These are phyloP conservation scores for Idaea dimidiata DNA, from an alignment of 2,888 invertebrate genomes.

Conservation along the genomic window DNA sequence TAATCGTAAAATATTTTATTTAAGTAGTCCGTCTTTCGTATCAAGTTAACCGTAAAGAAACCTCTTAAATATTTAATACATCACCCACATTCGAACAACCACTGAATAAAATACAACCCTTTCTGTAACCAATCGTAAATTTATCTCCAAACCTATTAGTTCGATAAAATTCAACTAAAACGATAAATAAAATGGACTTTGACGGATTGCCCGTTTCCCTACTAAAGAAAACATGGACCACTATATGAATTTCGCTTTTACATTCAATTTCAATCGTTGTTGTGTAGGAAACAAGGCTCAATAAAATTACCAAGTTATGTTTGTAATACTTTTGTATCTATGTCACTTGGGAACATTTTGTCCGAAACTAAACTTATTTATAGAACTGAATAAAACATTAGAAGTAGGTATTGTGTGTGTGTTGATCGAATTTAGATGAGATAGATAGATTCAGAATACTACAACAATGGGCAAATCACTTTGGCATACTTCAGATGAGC, in stretches of 20 bases:
- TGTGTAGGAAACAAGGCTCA: conserved; percentile 4
- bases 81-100: conserved; percentile 8
- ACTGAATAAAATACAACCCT: conserved; percentile 54
- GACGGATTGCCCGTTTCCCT: conserved; percentile 75
- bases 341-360: conserved; percentile 77
- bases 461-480: no score
- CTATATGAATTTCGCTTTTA: conserved; percentile 2
- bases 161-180: conserved; percentile 80
- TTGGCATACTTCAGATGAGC: no score
- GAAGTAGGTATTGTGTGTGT: conserved; percentile 39
- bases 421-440: conserved; percentile 60
- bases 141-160: conserved; percentile 77
- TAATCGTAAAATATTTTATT: no score
- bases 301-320: conserved; percentile 17
- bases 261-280: conserved; percentile 8
- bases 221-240: conserved; percentile 60
- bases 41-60: conserved; percentile 1
- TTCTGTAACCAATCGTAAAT: conserved; percentile 76
- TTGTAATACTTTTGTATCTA: conserved; percentile 65
- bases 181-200: conserved; percentile 79
- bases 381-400: conserved; percentile 73
- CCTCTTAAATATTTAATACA: conserved; percentile 23
- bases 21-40: no score
- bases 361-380: conserved; percentile 78
- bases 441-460: no score